A percentile compares a stretch with the other conserved stretches of the same genome.
Conservation (phyloP, 2,888 invertebrate genomes). For the Nemotelus pantherinus region DNA sequence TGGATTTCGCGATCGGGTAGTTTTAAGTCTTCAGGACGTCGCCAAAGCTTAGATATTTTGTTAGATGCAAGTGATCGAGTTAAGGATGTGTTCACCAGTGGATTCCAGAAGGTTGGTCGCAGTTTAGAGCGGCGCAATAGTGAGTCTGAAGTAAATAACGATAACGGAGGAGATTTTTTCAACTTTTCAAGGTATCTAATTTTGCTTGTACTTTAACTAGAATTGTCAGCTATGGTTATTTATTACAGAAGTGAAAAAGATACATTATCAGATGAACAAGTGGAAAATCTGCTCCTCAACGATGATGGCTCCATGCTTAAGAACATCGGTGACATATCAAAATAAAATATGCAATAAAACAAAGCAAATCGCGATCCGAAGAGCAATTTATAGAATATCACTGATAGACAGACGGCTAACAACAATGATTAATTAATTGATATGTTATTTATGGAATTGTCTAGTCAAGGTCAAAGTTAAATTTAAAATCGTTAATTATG, state of each 20-base stretch:
- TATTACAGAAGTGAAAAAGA: constrained; percentile 63
- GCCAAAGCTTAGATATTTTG: constrained; percentile 81
- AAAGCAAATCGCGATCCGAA: constrained; percentile 16
- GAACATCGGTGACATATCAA: constrained; percentile 54
- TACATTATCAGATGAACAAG: constrained; percentile 64
- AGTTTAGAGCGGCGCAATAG: constrained; percentile 77
- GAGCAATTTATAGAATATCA: constrained; percentile 48
- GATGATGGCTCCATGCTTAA: constrained; percentile 46
- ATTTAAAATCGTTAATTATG: constrained; percentile 27
- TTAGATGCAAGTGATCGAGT: constrained; percentile 83
- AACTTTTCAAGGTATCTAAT: constrained; percentile 61
- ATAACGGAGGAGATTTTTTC: constrained; percentile 62
- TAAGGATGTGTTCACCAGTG: constrained; percentile 82
- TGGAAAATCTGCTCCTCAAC: constrained; percentile 60
- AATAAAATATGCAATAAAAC: constrained; percentile 6
- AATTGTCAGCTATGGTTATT: constrained; percentile 31
- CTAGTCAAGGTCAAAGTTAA: constrained; percentile 43
- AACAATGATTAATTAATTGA: not conserved
- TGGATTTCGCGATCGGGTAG: constrained; percentile 64
- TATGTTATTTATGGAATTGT: constrained; percentile 47
- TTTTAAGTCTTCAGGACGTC: constrained; percentile 64
- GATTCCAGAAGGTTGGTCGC: constrained; percentile 76
- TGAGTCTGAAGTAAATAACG: constrained; percentile 70
- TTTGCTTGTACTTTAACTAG: constrained; percentile 3
- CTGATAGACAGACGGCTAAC: too few species aligned